phyloP scores from a whole-genome alignment of 2,888 invertebrate species.

The Lasioglossum calceatum region DNA sequence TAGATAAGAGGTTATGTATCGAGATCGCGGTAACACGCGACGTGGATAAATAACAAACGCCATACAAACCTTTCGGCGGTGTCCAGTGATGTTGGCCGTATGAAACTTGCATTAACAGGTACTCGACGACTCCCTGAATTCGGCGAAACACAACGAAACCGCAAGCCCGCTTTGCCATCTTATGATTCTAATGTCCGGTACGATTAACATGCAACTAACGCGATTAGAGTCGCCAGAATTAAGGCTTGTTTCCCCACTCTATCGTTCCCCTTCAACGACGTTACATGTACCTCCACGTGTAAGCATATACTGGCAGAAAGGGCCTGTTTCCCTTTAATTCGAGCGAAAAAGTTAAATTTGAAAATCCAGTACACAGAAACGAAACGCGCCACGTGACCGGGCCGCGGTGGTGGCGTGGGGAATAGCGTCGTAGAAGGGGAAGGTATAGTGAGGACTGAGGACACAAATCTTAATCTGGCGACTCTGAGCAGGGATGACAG shows the following conservation, averaged over 20 bases:
- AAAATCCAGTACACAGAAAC: no score
- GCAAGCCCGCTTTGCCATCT: conserved; percentile 87
- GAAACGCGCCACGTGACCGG: no score
- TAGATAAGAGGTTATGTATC: neutral
- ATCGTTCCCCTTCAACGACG: no score
- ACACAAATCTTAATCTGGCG: no score
- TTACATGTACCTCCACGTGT: no score
- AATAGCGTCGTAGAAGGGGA: no score
- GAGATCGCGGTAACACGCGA: neutral
- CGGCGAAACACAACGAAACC: conserved; percentile 94
- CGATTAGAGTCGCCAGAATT: neutral
- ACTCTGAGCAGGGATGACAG: neutral
- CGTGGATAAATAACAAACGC: neutral
- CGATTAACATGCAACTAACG: neutral
- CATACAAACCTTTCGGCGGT: conserved; percentile 93
- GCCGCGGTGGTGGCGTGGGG: no score
- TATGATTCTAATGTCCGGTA: neutral
- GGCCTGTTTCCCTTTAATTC: no score
- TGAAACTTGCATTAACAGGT: conserved; percentile 93
- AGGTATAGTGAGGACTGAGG: no score
- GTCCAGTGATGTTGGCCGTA: conserved; percentile 96
- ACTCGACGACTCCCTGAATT: conserved; percentile 88
- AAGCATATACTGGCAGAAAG: no score
- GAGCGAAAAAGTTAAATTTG: no score
- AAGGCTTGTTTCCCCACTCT: no score